phyloP scores from a whole-genome alignment of 2,888 invertebrate genomes.

The Mamestra brassicae region DNA sequence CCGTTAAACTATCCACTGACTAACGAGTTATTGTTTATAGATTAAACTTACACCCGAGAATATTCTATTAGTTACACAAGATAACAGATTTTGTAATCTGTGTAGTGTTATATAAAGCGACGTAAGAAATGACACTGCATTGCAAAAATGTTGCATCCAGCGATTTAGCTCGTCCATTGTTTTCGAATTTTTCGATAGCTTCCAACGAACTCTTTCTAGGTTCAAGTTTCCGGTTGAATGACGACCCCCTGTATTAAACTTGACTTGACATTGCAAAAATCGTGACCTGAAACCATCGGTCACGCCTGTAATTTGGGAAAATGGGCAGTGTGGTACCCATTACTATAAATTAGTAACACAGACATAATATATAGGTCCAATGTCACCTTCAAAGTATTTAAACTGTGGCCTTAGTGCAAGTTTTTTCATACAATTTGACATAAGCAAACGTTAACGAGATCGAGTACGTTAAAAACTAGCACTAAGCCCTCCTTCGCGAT shows the following conservation, averaged over 20 bases:
- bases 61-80: constrained; percentile 29
- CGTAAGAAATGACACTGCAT: constrained; percentile 13
- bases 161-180: constrained; percentile 14
- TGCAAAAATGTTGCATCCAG: constrained; percentile 22
- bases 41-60: constrained; percentile 38
- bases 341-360: constrained; percentile 1
- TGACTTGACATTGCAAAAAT: constrained; percentile 11
- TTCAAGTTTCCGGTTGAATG: constrained; percentile 43
- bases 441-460: too few species aligned
- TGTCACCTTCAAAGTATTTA: neutral
- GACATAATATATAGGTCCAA: neutral
- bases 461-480: too few species aligned
- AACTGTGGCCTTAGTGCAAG: too few species aligned
- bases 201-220: constrained; percentile 31
- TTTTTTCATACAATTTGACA: too few species aligned
- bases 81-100: constrained; percentile 43
- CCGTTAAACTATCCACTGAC: constrained; percentile 26
- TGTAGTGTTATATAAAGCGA: constrained; percentile 26
- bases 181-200: constrained; percentile 23
- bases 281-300: neutral
- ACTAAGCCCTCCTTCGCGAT: too few species aligned
- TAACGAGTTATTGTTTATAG: constrained; percentile 42
- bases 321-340: constrained; percentile 1
- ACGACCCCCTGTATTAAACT: constrained; percentile 29
- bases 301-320: constrained; percentile 12